These are phyloP conservation scores for Champsocephalus esox DNA, from an alignment of 2,797 vertebrate genomes.

Conservation along the genomic window DNA sequence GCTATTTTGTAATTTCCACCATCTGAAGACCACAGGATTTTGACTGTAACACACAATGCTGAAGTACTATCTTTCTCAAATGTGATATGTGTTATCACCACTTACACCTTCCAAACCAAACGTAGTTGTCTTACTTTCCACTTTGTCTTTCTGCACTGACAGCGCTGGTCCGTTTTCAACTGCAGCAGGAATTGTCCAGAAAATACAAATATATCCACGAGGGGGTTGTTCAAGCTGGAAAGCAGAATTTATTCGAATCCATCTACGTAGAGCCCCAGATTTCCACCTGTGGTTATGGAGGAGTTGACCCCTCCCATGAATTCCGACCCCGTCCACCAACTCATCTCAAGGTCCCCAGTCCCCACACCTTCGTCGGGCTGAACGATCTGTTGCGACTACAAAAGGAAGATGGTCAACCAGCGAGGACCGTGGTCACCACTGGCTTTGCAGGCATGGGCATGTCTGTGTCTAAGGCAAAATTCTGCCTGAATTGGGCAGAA, in stretches of 20 bases:
- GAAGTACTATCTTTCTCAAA: no score
- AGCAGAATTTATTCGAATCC: slow-evolving; percentile 56
- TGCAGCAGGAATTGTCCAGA: slow-evolving; percentile 54
- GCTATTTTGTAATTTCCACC: background rate
- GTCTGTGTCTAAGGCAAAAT: slow-evolving; percentile 71
- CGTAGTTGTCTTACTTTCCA: background rate
- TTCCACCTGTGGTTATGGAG: slow-evolving; percentile 53
- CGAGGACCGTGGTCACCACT: slow-evolving; percentile 78
- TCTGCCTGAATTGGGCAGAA: slow-evolving; percentile 80
- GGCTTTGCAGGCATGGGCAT: slow-evolving; percentile 80
- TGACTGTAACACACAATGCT: background rate
- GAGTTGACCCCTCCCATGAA: slow-evolving; percentile 69
- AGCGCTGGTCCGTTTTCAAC: slow-evolving; percentile 66
- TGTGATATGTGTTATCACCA: no score
- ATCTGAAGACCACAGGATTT: background rate
- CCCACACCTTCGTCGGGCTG: slow-evolving; percentile 45
- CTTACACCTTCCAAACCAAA: background rate
- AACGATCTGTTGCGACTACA: slow-evolving; percentile 73
- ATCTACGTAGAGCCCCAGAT: slow-evolving; percentile 77
- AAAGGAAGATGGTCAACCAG: slow-evolving; percentile 17
- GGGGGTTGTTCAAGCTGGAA: slow-evolving; percentile 75
- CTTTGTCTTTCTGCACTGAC: slow-evolving; percentile 13
- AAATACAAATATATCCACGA: slow-evolving; percentile 71
- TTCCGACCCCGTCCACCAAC: background rate
- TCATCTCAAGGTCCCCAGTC: slow-evolving; percentile 13